Evolutionary conservation across 2,797 vertebrate genomes (phyloP), one percentile per base, ranked within the genome.

Genomic region (Girardinus metallicus): DNA sequence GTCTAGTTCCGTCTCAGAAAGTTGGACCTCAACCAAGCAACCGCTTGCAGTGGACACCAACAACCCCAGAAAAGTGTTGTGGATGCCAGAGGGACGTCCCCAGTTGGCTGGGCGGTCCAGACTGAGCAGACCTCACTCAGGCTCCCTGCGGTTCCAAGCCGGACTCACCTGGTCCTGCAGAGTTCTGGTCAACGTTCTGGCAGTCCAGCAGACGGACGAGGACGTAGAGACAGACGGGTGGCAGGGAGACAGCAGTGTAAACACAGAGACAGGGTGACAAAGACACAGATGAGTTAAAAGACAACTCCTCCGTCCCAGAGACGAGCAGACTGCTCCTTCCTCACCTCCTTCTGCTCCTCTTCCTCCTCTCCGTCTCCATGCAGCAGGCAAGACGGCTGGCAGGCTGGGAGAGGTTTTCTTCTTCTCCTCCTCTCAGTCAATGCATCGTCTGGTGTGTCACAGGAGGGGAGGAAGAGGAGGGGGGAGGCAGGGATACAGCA

Each of bases 401-500:
- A 79, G 82, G 90, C 91, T 89, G 90, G 86, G 92, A 91, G 90
- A 94, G 92, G 89, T 89, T 91, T 87, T 89, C 86, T 91, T 86
- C 87, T 89, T 84, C 88, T 93, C 94, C 90, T 94, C 83, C 81
- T 89, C 93, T 95, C 92, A 94, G 94, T 95, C 95, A 95, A 95
- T 92, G 94, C 94, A 95, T 93, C 95, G 95, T 96, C 95, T 96
- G 94, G 91, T 93, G 94, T 94, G 91, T 92, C 92, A 93, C 92
- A 86, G 87, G 89, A 82, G 89, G 88, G 88, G 80, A 87, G 83
- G 78, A 79, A 23, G 84, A 79, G 80, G 75, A 16, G 64, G 29
- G 77, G 81, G 81, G 88, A 79, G 90, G 85, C 75, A 91, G 90
- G 91, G 93, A 91, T 91, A 94, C 92, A 93, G 93, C 92, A 93